Base-by-base conservation (phyloP, 2,888 invertebrate species). In the Tinea trinotella region DNA sequence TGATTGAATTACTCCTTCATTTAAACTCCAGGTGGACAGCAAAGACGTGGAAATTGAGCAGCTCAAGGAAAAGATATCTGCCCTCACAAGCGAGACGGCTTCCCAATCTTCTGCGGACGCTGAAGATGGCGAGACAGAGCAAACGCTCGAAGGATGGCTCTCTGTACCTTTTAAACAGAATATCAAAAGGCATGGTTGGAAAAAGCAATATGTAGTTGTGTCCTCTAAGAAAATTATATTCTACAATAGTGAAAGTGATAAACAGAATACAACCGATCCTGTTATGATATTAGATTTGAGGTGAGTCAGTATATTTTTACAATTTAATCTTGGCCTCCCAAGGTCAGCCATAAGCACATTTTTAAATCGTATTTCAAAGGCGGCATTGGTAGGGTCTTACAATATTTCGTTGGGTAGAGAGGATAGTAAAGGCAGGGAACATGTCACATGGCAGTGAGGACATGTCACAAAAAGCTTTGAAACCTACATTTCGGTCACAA, bases 11-110 rank as follows among this genome's bases (percentile, higher is more conserved):
- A n/a, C n/a, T n/a, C n/a, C n/a, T n/a, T n/a, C n/a, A 18, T 19
- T 19, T 4, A 48, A 19, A 18, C 57, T 49, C 1, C 62, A 87
- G 86, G 89, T 97, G 57, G 98, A 98, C 79, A 95, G 96, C 68
- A 98, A 98, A 77, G 98, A 98, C 71, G 95, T 93, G 0, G 98
- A 98, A 83, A 96, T 98, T 59, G 98, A 98, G 80, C 94, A 95
- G 70, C 81, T 97, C 44, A 93, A 94, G 69, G 92, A 94, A 75
- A 96, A 96, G 74, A 82, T 97, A 54, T 91, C 93, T 3, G 89
- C 92, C 2, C 74, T 93, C 34, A 93, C 92, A 59, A 92, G 92
- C 63, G 97, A 98, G 81, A 96, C 96, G 0, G 95, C 95, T 0
- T 97, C 96, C 2, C 89, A 97, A 57, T 95, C 95, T 58, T 97